Evolutionary conservation across 2,113 vertebrate species (phyloP).

Genomic region (Herpetotheres cachinnans): DNA sequence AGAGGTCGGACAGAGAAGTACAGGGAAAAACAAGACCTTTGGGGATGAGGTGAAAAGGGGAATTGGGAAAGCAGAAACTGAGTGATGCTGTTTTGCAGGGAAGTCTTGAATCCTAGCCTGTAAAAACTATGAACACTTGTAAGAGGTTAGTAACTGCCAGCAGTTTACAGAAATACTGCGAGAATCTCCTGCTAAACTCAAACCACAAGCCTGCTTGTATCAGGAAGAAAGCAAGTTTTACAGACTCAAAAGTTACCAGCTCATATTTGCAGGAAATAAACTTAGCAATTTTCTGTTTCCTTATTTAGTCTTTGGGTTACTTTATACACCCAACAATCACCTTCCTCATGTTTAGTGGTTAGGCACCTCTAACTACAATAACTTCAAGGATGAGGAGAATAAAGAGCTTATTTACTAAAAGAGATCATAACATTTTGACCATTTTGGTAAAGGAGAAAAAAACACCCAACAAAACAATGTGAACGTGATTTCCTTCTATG

Average conservation of each 20-base stretch:
- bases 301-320: not conserved
- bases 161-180: not conserved
- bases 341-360: not conserved
- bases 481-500: not conserved
- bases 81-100: not conserved
- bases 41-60: not conserved
- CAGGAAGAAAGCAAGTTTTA: not conserved
- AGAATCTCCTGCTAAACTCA: not conserved
- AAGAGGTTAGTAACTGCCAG: not conserved
- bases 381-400: not conserved
- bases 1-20: not conserved
- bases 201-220: not conserved
- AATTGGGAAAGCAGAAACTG: not conserved
- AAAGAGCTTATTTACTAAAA: not conserved
- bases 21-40: not conserved
- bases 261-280: not conserved
- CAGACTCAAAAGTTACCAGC: not conserved
- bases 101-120: not conserved
- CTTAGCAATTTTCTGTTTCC: not conserved
- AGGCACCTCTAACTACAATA: not conserved
- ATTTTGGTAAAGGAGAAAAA: not conserved
- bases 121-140: not conserved
- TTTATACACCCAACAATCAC: not conserved
- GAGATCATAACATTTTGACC: not conserved
- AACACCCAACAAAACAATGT: not conserved